These are phyloP conservation scores for Ferdinandea cuprea DNA, from an alignment of 2,888 invertebrate genomes.

Conservation along the genomic window DNA sequence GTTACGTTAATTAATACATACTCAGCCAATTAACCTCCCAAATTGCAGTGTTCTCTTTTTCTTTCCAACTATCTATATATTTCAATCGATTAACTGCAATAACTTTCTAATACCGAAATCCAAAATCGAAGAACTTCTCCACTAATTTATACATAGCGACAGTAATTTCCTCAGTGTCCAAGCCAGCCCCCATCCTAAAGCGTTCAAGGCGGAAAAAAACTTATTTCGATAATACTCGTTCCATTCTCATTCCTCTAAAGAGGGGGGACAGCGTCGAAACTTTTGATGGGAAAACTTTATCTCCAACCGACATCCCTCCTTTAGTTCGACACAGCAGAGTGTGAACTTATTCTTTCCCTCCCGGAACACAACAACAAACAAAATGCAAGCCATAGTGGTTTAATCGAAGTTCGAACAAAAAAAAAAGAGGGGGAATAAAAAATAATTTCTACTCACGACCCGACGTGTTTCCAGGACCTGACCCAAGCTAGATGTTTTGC, in stretches of 20 bases:
- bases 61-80: too few species aligned
- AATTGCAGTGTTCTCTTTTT: too few species aligned
- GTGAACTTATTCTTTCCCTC: constrained; percentile 16
- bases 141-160: constrained; percentile 34
- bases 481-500: constrained; percentile 6
- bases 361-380: constrained; percentile 26
- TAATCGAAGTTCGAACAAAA: constrained; percentile 32
- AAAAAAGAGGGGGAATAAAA: neutral
- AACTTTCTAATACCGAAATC: neutral
- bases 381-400: constrained; percentile 30
- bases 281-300: constrained; percentile 71
- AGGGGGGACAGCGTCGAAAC: constrained; percentile 45
- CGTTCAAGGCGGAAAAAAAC: neutral
- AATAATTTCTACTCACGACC: neutral
- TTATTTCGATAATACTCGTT: constrained; percentile 20
- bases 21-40: too few species aligned
- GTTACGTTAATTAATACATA: too few species aligned
- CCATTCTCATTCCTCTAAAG: neutral
- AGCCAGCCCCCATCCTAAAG: neutral
- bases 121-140: constrained; percentile 17
- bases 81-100: too few species aligned
- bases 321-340: neutral
- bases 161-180: constrained; percentile 30
- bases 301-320: neutral
- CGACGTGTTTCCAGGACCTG: neutral